phyloP scores from a whole-genome alignment of 2,113 vertebrate species.

The Oreocharis arfaki region DNA sequence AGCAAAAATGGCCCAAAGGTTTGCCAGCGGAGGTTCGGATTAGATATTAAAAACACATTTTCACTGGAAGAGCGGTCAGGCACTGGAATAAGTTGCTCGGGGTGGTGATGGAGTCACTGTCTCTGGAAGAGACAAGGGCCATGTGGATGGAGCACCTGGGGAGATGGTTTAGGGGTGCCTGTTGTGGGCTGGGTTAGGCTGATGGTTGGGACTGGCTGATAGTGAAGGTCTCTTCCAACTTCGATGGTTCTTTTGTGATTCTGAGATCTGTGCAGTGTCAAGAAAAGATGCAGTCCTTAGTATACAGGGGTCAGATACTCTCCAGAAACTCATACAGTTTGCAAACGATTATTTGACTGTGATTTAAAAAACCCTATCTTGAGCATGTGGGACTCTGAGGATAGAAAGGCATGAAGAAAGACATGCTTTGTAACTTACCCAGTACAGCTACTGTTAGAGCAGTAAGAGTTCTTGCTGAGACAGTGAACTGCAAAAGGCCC shows the following conservation, averaged over 20 bases:
- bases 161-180: fast-evolving
- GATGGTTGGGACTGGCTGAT: neutral
- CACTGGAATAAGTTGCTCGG: neutral
- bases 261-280: neutral
- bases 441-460: neutral
- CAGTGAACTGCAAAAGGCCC: neutral
- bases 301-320: neutral
- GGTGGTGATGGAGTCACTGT: neutral
- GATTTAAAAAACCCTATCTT: neutral
- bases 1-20: neutral
- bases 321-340: neutral
- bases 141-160: neutral
- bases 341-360: neutral
- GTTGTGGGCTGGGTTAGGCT: neutral
- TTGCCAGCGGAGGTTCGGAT: neutral
- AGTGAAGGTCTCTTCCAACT: neutral
- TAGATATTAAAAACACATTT: neutral
- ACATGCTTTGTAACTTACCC: neutral
- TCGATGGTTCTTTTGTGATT: neutral
- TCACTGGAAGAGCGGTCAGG: neutral
- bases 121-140: neutral
- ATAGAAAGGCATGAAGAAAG: neutral
- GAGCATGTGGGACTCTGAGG: neutral
- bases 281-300: neutral
- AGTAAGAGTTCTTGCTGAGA: neutral